These are phyloP conservation scores for Neoscelio sp. DNA, from an alignment of 2,888 invertebrate species.

Conservation along the genomic window DNA sequence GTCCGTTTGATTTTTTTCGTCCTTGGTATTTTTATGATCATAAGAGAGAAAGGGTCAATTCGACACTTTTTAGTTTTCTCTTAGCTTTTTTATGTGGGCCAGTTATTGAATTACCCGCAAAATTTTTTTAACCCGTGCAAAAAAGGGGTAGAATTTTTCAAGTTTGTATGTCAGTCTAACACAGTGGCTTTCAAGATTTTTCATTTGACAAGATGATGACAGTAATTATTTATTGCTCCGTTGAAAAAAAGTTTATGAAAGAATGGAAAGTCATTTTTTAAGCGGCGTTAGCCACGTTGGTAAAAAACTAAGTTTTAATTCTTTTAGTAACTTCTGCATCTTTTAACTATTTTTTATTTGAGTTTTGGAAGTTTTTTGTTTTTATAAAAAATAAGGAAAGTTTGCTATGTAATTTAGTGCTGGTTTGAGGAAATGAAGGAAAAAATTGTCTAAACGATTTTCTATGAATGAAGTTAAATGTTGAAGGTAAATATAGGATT, in stretches of 20 bases:
- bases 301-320: no score
- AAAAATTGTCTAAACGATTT: no score
- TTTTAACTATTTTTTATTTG: conserved; percentile 3
- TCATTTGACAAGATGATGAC: no score
- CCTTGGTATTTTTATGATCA: conserved; percentile 71
- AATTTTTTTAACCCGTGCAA: conserved; percentile 16
- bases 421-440: background rate
- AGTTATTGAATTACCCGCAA: conserved; percentile 41
- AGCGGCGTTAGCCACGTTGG: no score
- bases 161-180: background rate
- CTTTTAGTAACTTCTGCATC: conserved; percentile 14
- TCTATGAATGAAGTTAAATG: no score
- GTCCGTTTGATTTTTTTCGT: conserved; percentile 57
- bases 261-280: no score
- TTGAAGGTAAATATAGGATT: no score
- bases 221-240: background rate
- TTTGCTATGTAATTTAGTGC: conserved; percentile 1
- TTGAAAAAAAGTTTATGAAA: background rate
- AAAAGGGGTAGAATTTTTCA: conserved; percentile 28
- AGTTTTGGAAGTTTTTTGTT: background rate
- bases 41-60: conserved; percentile 39
- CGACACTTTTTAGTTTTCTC: conserved; percentile 58
- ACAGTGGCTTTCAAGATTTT: background rate
- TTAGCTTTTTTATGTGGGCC: conserved; percentile 68
- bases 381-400: background rate